phyloP scores from a whole-genome alignment of 2,113 vertebrate genomes.

The Pelobates fuscus region DNA sequence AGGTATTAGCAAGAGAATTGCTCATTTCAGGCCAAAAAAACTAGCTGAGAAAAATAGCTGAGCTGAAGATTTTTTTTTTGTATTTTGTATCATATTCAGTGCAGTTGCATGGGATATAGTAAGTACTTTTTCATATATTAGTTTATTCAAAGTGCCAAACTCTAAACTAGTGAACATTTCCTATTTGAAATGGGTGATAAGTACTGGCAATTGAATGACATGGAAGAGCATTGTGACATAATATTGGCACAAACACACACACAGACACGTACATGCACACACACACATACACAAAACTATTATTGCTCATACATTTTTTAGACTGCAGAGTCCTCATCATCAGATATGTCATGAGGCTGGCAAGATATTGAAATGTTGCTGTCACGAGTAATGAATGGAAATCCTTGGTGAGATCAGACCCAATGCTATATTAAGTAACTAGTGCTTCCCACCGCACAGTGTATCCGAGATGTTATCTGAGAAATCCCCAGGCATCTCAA shows the following conservation, averaged over 20 bases:
- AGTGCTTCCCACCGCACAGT: slow-evolving; percentile 27
- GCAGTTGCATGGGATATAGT: too few relatives aligned
- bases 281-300: neutral
- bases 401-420: slow-evolving; percentile 2
- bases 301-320: neutral
- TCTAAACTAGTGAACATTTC: too few relatives aligned
- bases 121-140: too few relatives aligned
- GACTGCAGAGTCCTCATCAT: neutral
- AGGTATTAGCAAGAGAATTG: too few relatives aligned
- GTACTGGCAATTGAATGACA: too few relatives aligned
- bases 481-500: neutral
- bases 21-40: too few relatives aligned
- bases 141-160: too few relatives aligned
- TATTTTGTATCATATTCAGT: too few relatives aligned
- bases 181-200: too few relatives aligned
- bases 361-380: neutral
- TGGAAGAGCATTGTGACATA: neutral
- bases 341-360: neutral
- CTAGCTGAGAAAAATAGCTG: too few relatives aligned
- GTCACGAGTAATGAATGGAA: slow-evolving; percentile 29
- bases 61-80: too few relatives aligned
- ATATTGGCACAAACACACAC: neutral
- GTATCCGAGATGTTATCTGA: slow-evolving; percentile 9
- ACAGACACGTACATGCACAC: neutral
- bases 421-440: slow-evolving; percentile 40